Evolutionary conservation across 2,888 invertebrate species (phyloP).

Genomic region (Artemia sinica): DNA sequence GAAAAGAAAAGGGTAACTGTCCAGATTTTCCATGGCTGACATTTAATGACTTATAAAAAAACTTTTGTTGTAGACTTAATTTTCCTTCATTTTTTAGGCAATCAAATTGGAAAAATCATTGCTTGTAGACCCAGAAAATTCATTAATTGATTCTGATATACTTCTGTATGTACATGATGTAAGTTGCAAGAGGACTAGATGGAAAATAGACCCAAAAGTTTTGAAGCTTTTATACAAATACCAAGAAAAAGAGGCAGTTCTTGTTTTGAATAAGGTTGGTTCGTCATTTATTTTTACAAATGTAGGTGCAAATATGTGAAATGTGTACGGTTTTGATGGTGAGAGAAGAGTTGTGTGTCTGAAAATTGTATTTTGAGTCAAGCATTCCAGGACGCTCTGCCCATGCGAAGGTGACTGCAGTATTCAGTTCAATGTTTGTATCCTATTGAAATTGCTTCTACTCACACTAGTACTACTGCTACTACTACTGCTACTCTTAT

Average conservation of each 20-base stretch:
- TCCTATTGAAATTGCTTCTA: too few relatives aligned
- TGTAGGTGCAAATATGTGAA: background rate
- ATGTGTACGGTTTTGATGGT: conserved; percentile 26
- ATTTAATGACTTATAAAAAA: too few relatives aligned
- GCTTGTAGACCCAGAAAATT: conserved; percentile 41
- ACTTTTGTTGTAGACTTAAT: conserved; percentile 20
- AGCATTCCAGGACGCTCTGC: too few relatives aligned
- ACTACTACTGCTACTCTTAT: too few relatives aligned
- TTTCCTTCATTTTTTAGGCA: conserved; percentile 36
- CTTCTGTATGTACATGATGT: conserved; percentile 74
- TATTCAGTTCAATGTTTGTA: too few relatives aligned
- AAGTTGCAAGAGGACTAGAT: conserved; percentile 48
- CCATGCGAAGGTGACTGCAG: too few relatives aligned
- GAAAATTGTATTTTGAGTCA: too few relatives aligned
- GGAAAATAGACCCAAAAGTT: conserved; percentile 49
- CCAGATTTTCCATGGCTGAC: too few relatives aligned
- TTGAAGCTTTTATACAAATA: conserved; percentile 47
- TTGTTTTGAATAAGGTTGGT: conserved; percentile 74
- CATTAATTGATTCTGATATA: conserved; percentile 52
- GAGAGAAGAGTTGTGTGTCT: background rate
- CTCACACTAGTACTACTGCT: too few relatives aligned
- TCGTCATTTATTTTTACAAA: background rate
- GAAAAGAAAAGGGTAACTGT: too few relatives aligned
- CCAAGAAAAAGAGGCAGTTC: conserved; percentile 40
- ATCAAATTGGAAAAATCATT: conserved; percentile 41